These are phyloP conservation scores for Macrobrachium rosenbergii DNA, from an alignment of 1,140 invertebrate genomes.

Conservation along the genomic window DNA sequence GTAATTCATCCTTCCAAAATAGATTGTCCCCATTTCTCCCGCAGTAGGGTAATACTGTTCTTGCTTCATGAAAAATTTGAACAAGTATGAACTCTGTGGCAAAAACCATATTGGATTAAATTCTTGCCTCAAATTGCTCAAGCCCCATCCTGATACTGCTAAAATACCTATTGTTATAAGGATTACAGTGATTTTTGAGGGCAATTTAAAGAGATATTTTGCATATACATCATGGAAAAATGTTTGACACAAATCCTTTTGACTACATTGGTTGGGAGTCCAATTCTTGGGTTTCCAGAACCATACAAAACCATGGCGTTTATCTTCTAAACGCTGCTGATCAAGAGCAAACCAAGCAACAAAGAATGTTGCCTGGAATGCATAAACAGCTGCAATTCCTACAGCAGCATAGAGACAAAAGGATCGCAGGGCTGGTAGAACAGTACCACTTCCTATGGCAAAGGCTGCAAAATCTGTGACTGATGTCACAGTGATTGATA, in stretches of 20 bases:
- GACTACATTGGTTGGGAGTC: constrained; percentile 72
- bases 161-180: constrained; percentile 69
- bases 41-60: constrained; percentile 64
- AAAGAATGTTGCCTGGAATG: constrained; percentile 75
- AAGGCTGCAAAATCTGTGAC: constrained; percentile 79
- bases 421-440: constrained; percentile 73
- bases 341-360: constrained; percentile 75
- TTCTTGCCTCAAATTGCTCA: constrained; percentile 73
- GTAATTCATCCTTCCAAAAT: constrained; percentile 79
- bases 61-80: constrained; percentile 62
- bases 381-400: constrained; percentile 73
- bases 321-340: constrained; percentile 71
- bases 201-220: constrained; percentile 71
- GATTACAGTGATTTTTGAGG: constrained; percentile 70
- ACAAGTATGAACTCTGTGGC: constrained; percentile 71
- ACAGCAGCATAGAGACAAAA: constrained; percentile 74
- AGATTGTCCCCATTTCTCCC: constrained; percentile 73
- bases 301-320: constrained; percentile 72
- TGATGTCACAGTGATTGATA: constrained; percentile 80
- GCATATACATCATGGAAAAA: constrained; percentile 73
- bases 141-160: constrained; percentile 69
- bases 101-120: constrained; percentile 76
- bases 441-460: constrained; percentile 76
- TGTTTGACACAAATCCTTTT: constrained; percentile 71
- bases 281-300: constrained; percentile 70